A percentile compares a stretch with the other conserved stretches of the same genome.
Evolutionary conservation across 2,888 invertebrate genomes (phyloP).

Genomic region (Apamea monoglypha): DNA sequence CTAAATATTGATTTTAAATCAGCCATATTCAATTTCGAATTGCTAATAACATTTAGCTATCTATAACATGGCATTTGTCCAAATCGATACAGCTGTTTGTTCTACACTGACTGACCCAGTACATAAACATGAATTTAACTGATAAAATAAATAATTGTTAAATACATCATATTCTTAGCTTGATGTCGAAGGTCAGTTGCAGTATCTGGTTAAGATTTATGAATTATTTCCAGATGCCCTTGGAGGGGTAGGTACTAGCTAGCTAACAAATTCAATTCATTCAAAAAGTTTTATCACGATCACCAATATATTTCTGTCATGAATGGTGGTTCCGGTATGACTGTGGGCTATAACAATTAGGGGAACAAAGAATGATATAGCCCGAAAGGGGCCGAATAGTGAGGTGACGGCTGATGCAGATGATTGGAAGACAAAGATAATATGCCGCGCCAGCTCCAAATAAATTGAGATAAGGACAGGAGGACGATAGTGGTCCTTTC

Average conservation of each 20-base stretch:
- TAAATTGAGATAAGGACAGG: neutral
- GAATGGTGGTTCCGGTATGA: neutral
- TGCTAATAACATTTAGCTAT: slow-evolving; percentile 38
- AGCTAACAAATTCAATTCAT: neutral
- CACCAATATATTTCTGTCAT: neutral
- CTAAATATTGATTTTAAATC: slow-evolving; percentile 32
- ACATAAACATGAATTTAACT: slow-evolving; percentile 31
- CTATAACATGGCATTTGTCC: slow-evolving; percentile 59
- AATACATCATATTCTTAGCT: slow-evolving; percentile 14
- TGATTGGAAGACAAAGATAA: too few species aligned
- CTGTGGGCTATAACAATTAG: neutral
- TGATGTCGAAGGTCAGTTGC: slow-evolving; percentile 22
- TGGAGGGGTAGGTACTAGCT: neutral
- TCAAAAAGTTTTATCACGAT: neutral
- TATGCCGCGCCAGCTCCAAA: too few species aligned
- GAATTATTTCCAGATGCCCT: neutral
- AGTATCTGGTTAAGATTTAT: neutral
- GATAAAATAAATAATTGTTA: slow-evolving; percentile 34
- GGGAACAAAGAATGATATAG: neutral
- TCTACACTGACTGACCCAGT: slow-evolving; percentile 21
- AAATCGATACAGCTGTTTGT: slow-evolving; percentile 48
- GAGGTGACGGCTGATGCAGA: neutral
- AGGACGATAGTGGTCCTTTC: neutral
- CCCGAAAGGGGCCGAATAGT: too few species aligned
- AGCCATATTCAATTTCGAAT: slow-evolving; percentile 29